Evolutionary conservation across 92 coral and sea anemone species (phyloP).

Genomic region (Zoanthus solanderi): DNA sequence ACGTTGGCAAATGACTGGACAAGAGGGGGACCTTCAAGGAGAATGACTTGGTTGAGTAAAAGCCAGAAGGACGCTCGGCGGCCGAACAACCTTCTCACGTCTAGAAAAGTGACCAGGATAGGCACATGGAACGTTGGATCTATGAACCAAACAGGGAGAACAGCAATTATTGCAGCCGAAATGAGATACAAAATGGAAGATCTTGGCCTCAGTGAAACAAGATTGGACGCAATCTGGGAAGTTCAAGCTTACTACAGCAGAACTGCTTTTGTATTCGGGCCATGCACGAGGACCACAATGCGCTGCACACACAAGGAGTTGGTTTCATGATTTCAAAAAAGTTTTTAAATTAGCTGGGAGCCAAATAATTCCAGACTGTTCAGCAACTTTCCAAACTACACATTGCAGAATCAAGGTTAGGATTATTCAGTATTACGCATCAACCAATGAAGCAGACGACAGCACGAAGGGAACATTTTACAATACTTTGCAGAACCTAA

Average conservation of each 20-base stretch:
- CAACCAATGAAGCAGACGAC: constrained; percentile 28
- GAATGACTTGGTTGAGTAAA: neutral
- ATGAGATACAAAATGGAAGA: neutral
- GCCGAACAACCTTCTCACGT: neutral
- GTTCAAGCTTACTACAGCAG: neutral
- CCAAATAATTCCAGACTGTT: neutral
- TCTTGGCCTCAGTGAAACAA: neutral
- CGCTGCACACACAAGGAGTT: neutral
- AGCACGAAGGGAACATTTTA: constrained; percentile 5
- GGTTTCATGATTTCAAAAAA: neutral
- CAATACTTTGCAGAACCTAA: neutral
- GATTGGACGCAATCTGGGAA: neutral
- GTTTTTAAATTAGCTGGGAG: neutral
- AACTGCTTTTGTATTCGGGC: neutral
- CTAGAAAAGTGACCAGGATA: neutral
- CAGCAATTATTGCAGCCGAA: neutral
- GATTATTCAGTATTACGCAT: constrained; percentile 15
- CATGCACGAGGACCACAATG: neutral
- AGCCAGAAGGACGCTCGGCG: neutral
- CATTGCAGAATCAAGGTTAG: neutral
- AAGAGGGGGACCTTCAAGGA: neutral
- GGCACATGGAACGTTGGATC: constrained; percentile 4
- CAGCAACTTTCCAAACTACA: neutral
- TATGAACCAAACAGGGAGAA: neutral
- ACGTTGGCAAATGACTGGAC: neutral